Evolutionary conservation across 2,888 invertebrate species (phyloP), one percentile per base, ranked within the genome.

Genomic region (Venustoraphidia nigricollis): DNA sequence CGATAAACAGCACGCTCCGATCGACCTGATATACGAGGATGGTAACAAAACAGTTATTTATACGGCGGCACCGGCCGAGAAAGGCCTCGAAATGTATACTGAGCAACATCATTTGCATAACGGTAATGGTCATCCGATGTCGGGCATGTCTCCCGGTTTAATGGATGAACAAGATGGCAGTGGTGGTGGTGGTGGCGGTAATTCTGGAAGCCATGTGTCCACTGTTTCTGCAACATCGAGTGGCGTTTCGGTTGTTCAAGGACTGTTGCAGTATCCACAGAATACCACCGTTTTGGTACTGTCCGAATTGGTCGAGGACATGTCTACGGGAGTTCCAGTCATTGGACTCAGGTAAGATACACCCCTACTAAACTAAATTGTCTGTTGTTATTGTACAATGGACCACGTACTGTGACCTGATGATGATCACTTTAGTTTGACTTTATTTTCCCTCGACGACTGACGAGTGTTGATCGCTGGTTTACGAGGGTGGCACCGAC

Each of bases 11-110:
- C 53, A 53, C 34, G 82, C 72, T 46, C 83, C 85, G 56, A 85
- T 86, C 63, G 86, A 87, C 65, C 70, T 87, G 59, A 87, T 87
- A 59, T 87, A 86, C 66, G 85, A 86, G 61, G 86, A 86, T 59
- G 86, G 86, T 43, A 85, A 84, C 62, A 85, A 87, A 63, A 86
- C 86, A 3, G 85, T 87, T 51, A 86, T 86, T 63, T 87, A 87
- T 59, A 86, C 86, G 46, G 81, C 83, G 51, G 77, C 79, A 10
- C 81, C 81, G 50, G 85, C 86, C 61, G 84, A 85, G 61, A 85
- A 86, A 64, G 78, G 84, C 42, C 77, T 87, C 41, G 86, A 86
- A 68, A 84, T 86, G 67, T 81, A 81, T 62, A 81, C 81, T 54
- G 79, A 81, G 11, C 81, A 81, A 10, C 27, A 27, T 27, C 27